Conservation (phyloP, 2,888 invertebrate species). For the Pachliopta kotzebuea region DNA sequence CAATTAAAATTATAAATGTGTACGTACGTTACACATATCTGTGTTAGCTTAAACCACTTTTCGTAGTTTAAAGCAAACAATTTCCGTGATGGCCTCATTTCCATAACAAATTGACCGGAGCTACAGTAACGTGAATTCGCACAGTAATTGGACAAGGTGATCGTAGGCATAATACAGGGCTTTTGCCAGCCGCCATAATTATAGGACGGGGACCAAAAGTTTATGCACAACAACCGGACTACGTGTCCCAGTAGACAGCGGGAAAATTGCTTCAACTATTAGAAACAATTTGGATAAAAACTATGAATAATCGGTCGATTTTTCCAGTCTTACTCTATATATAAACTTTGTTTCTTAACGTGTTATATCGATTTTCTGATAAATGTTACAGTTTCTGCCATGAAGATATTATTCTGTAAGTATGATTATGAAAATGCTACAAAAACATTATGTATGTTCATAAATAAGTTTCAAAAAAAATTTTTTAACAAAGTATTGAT, state of each 20-base stretch:
- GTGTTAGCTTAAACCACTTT: conserved; percentile 3
- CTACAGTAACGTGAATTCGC: conserved; percentile 10
- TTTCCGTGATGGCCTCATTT: conserved; percentile 58
- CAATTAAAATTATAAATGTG: too few species aligned
- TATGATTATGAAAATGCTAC: too few species aligned
- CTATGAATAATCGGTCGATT: neutral
- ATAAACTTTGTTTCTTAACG: too few species aligned
- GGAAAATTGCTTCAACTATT: conserved; percentile 3
- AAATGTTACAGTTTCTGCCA: too few species aligned
- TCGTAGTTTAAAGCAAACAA: conserved; percentile 19
- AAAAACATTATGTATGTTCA: too few species aligned
- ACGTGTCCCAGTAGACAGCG: conserved; percentile 5
- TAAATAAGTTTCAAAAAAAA: too few species aligned
- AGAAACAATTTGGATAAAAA: neutral
- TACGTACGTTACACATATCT: neutral
- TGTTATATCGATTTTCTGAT: too few species aligned
- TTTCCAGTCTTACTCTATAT: too few species aligned
- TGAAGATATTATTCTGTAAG: too few species aligned
- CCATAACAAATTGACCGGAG: conserved; percentile 32
- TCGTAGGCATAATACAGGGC: conserved; percentile 9
- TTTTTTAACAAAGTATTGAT: too few species aligned
- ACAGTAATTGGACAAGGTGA: conserved; percentile 13
- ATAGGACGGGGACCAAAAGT: conserved; percentile 54
- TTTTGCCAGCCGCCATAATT: conserved; percentile 40
- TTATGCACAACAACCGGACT: conserved; percentile 31